Base-by-base conservation (phyloP, 1,140 invertebrate species). In the Stegodyphus dumicola region DNA sequence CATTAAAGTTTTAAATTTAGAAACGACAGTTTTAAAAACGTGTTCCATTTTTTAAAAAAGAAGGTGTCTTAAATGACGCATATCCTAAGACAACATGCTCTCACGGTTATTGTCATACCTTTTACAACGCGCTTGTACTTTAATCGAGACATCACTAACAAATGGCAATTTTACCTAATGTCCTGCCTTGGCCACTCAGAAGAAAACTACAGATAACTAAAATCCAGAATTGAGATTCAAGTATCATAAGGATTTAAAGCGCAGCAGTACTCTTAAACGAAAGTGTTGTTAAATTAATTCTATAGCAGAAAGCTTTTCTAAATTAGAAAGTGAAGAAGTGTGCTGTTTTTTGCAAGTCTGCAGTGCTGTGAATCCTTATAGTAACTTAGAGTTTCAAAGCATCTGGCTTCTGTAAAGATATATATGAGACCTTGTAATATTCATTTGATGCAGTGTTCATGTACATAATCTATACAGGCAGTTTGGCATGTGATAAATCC, bases 401-500 rank as follows among this genome's bases (percentile, higher is more conserved):
- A 75, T n/a, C 76, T 69, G 81, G 65, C 49, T 73, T 75, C 33
- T 84, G 80, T 84, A 84, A 84, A 76, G 65, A 73, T 84, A 70
- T 73, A 48, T 86, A 33, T 33, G 66, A 78, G 73, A 86, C 78
- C 76, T 86, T 86, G 76, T 77, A 78, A 86, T 77, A 77, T 78
- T 76, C 73, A 85, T 85, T 77, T 86, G 74, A 86, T 78, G 69
- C 74, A 53, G 75, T 78, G 75, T 86, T 86, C 76, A 78, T 86
- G 84, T 86, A 86, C 56, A 86, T 86, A 86, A 70, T 54, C 76
- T 70, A 71, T 85, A 77, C 80, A 75, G 80, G 52, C 60, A 71
- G 74, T 49, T 86, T 74, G 84, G 84, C 84, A 86, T 86, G 84
- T 86, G 84, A 86, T 86, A 86, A 86, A 86, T 86, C 67, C 84